Percentiles rank a stretch among this genome's conserved stretches.
Evolutionary conservation across 30 jellyfish, hydroid and myxozoan species (phyloP).

Genomic region (Nemopilema nomurai): DNA sequence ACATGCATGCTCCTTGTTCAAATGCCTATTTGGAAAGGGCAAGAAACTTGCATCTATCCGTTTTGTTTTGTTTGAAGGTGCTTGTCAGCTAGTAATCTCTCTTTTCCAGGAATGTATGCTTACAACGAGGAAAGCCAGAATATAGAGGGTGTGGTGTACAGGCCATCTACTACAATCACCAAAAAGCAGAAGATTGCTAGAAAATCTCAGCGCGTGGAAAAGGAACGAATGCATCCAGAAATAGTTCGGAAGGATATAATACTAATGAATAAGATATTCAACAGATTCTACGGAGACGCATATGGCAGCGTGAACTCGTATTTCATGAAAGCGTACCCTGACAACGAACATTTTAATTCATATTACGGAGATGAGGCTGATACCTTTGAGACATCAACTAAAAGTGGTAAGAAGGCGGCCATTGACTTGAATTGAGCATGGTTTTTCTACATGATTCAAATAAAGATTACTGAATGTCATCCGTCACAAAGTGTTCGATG

Average conservation of each 20-base stretch:
- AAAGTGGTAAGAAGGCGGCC: not conserved
- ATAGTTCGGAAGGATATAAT: constrained; percentile 45
- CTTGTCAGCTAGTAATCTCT: not conserved
- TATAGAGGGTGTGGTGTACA: not conserved
- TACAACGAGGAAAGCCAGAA: not conserved
- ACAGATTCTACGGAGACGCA: constrained; percentile 38
- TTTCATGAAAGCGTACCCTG: constrained; percentile 34
- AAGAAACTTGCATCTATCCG: too few relatives aligned
- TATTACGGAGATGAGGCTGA: constrained; percentile 58
- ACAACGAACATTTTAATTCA: constrained; percentile 35
- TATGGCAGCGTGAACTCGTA: not conserved
- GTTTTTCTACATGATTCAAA: too few relatives aligned
- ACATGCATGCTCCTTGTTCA: too few relatives aligned
- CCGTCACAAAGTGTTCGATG: too few relatives aligned
- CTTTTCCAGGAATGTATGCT: not conserved
- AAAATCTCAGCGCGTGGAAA: not conserved
- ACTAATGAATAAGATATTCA: constrained; percentile 54
- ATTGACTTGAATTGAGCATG: too few relatives aligned
- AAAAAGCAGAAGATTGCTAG: not conserved
- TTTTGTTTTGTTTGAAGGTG: too few relatives aligned
- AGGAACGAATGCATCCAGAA: constrained; percentile 4
- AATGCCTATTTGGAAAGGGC: too few relatives aligned
- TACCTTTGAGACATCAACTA: constrained; percentile 1
- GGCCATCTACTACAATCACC: not conserved
- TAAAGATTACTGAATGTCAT: too few relatives aligned